Evolutionary conservation across 2,113 vertebrate species (phyloP).

Genomic region (Zingel zingel): DNA sequence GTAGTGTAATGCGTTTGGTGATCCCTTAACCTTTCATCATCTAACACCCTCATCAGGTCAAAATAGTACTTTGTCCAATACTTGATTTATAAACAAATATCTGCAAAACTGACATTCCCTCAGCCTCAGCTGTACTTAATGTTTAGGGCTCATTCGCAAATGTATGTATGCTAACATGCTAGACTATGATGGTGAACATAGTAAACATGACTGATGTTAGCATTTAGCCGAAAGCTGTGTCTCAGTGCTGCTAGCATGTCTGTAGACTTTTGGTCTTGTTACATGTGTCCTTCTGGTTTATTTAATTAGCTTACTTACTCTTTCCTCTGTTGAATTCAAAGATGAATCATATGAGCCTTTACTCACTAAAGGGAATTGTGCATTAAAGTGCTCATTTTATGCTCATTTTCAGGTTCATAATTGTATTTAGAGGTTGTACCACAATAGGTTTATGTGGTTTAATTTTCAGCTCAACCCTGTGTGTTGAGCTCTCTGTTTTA

Average conservation of each 20-base stretch:
- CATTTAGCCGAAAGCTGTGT: constrained; percentile 12
- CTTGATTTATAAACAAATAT: too few relatives aligned
- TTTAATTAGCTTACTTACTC: background rate
- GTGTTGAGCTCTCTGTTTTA: too few relatives aligned
- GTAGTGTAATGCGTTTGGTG: background rate
- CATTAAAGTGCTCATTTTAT: background rate
- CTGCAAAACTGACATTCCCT: background rate
- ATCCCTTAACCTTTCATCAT: background rate
- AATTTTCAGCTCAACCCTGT: too few relatives aligned
- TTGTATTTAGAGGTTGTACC: too few relatives aligned
- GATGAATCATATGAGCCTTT: background rate
- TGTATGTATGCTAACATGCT: background rate
- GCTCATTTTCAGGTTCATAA: too few relatives aligned
- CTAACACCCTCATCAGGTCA: too few relatives aligned
- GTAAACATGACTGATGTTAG: background rate
- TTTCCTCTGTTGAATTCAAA: background rate
- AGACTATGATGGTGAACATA: background rate
- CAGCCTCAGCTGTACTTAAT: background rate
- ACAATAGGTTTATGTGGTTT: too few relatives aligned
- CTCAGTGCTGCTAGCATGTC: background rate
- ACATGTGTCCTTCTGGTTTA: background rate
- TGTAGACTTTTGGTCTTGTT: background rate
- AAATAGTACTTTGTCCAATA: too few relatives aligned
- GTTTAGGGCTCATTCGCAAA: background rate
- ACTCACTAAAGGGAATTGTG: background rate